Evolutionary conservation across 2,888 invertebrate genomes (phyloP).

Genomic region (Amaurobius ferox): DNA sequence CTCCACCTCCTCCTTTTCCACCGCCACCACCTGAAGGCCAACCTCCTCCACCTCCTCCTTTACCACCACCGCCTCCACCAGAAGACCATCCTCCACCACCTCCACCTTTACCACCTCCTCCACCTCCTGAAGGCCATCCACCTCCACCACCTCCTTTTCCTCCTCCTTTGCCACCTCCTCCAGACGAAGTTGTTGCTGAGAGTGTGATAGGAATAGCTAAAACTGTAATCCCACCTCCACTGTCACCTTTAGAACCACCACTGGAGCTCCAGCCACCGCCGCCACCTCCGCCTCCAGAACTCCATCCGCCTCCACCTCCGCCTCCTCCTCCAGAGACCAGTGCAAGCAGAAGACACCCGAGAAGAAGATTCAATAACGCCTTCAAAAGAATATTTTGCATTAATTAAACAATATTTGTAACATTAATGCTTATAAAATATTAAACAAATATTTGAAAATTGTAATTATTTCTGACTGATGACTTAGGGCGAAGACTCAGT

Average conservation of each 20-base stretch:
- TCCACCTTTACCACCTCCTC: constrained; percentile 4
- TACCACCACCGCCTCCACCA: constrained; percentile 33
- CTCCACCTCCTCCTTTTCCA: constrained; percentile 12
- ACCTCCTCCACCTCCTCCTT: constrained; percentile 38
- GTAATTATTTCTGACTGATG: too few species aligned
- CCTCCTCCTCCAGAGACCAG: constrained; percentile 41
- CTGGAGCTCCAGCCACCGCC: constrained; percentile 31
- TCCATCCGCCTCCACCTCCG: constrained; percentile 33
- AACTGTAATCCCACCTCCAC: constrained; percentile 64
- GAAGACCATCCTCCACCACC: constrained; percentile 20
- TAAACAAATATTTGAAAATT: too few species aligned
- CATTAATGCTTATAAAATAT: too few species aligned
- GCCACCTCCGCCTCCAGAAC: constrained; percentile 31
- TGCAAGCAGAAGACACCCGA: constrained; percentile 18
- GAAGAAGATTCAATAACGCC: constrained; percentile 1
- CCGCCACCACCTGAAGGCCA: constrained; percentile 4
- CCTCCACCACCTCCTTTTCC: constrained; percentile 41
- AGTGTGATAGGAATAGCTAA: constrained; percentile 55
- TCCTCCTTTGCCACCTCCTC: constrained; percentile 31
- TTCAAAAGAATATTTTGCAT: constrained; percentile 27
- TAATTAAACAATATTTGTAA: too few species aligned
- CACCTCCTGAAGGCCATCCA: constrained; percentile 46
- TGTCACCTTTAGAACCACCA: constrained; percentile 55
- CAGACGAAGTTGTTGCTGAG: constrained; percentile 27
- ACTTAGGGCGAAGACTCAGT: too few species aligned